Percentiles rank a stretch among this genome's conserved stretches.
phyloP scores from a whole-genome alignment of 1,140 invertebrate genomes.

The Amphibalanus amphitrite region DNA sequence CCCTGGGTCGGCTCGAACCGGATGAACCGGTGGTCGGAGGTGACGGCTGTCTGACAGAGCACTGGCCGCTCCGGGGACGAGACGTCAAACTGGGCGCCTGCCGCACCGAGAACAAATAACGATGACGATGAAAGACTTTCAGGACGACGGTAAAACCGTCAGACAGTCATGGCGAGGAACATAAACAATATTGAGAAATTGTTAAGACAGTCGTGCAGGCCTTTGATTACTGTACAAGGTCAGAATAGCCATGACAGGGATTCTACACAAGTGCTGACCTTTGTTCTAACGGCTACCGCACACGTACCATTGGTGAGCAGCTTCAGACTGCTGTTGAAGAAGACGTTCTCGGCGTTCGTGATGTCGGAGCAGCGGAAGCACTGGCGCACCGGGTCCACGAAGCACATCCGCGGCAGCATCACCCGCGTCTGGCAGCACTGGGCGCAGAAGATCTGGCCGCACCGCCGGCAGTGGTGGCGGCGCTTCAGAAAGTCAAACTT shows the following conservation, averaged over 20 bases:
- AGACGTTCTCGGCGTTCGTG: conserved; percentile 33
- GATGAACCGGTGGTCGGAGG: not conserved
- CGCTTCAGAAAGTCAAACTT: conserved; percentile 32
- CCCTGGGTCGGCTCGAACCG: not conserved
- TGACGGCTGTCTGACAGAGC: not conserved
- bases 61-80: not conserved
- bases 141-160: too few species aligned
- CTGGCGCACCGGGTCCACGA: conserved; percentile 35
- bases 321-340: conserved; percentile 35
- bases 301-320: too few species aligned
- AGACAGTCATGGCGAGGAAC: too few species aligned
- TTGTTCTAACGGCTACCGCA: too few species aligned
- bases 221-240: too few species aligned
- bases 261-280: too few species aligned
- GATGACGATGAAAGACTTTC: too few species aligned
- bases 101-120: not conserved
- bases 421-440: conserved; percentile 29
- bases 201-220: too few species aligned
- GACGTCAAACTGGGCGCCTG: not conserved
- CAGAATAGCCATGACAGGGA: too few species aligned
- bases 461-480: conserved; percentile 39
- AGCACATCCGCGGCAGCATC: conserved; percentile 33
- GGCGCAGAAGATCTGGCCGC: conserved; percentile 34
- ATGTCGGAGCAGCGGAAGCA: conserved; percentile 28
- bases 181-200: too few species aligned